Evolutionary conservation across 2,888 invertebrate genomes (phyloP).

Genomic region (Onchidella celtica): DNA sequence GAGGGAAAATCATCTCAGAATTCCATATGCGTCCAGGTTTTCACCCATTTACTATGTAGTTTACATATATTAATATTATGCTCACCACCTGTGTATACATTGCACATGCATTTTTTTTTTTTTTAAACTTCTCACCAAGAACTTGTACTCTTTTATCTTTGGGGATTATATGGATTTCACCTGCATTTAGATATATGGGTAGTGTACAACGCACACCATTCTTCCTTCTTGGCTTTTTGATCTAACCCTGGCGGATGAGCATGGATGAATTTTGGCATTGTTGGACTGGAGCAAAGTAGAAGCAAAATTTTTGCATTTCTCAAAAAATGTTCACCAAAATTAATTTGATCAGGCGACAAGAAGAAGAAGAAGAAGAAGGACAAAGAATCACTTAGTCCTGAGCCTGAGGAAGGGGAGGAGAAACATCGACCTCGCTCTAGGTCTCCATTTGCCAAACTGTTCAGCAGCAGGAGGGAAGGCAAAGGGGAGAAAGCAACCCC

Average conservation of each 20-base stretch:
- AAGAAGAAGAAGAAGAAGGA: slow-evolving; percentile 28
- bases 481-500: slow-evolving; percentile 26
- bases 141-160: neutral
- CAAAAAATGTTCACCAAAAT: slow-evolving; percentile 13
- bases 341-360: slow-evolving; percentile 35
- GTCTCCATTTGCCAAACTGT: slow-evolving; percentile 89
- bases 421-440: slow-evolving; percentile 94
- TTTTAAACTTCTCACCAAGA: neutral
- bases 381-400: slow-evolving; percentile 25
- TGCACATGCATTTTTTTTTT: neutral
- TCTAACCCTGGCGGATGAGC: slow-evolving; percentile 34
- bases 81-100: neutral
- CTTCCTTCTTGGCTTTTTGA: slow-evolving; percentile 23
- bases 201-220: neutral
- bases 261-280: slow-evolving; percentile 23
- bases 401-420: slow-evolving; percentile 57
- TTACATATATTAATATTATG: no score
- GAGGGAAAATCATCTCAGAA: no score
- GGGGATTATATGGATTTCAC: neutral
- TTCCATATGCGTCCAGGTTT: no score
- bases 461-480: slow-evolving; percentile 62
- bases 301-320: neutral
- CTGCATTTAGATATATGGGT: slow-evolving; percentile 26
- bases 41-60: no score
- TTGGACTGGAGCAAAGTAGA: slow-evolving; percentile 1